phyloP scores from a whole-genome alignment of 2,888 invertebrate species.

The Lasioglossum villosulum region DNA sequence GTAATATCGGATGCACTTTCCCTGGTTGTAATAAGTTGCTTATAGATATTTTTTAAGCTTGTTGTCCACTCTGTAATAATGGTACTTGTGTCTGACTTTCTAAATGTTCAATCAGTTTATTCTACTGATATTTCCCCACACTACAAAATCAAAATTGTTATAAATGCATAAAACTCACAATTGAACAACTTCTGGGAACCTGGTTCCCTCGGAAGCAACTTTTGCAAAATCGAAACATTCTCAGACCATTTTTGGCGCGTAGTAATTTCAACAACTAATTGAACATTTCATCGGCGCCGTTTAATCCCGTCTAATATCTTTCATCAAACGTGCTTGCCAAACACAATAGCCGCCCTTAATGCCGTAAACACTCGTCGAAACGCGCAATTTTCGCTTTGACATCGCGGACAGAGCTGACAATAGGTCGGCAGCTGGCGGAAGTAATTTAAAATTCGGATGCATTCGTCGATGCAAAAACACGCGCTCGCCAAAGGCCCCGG shows the following conservation, averaged over 20 bases:
- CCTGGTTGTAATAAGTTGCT: background rate
- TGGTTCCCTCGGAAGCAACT: background rate
- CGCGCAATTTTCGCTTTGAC: conserved; percentile 3
- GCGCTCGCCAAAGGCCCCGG: conserved; percentile 24
- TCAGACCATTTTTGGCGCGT: background rate
- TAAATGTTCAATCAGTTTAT: no score
- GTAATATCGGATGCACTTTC: background rate
- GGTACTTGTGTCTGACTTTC: no score
- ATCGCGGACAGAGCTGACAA: background rate
- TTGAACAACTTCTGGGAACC: background rate
- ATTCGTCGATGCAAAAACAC: conserved; percentile 20
- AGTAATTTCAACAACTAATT: background rate
- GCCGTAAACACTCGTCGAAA: background rate
- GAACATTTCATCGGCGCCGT: background rate
- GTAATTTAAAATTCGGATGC: conserved; percentile 30
- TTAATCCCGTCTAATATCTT: background rate
- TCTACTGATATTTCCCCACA: no score
- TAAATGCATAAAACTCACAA: background rate
- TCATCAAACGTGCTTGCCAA: background rate
- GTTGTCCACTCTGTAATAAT: no score
- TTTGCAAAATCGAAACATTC: background rate
- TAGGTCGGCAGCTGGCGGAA: conserved; percentile 10
- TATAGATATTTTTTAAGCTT: background rate
- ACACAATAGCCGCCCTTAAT: background rate
- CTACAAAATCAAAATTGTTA: background rate